phyloP scores from a whole-genome alignment of 1,140 invertebrate species.

The Colletes gigas region DNA sequence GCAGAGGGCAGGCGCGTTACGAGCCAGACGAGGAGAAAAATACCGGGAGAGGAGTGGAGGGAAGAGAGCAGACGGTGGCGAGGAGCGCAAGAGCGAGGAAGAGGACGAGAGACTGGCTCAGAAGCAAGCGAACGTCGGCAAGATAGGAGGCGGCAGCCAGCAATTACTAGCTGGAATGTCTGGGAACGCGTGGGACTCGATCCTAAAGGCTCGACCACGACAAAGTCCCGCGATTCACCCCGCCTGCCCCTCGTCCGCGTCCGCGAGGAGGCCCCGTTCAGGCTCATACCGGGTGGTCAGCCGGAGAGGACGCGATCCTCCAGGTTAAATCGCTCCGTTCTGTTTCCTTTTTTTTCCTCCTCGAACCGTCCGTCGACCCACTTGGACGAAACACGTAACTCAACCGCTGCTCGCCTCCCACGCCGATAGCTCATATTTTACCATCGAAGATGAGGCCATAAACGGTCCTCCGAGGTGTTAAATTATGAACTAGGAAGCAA shows the following conservation, averaged over 20 bases:
- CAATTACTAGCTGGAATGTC: conserved; percentile 79
- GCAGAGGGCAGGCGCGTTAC: conserved; percentile 67
- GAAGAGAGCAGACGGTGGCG: not conserved
- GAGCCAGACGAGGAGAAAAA: conserved; percentile 40
- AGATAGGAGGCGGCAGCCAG: conserved; percentile 76
- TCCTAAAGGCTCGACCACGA: conserved; percentile 71
- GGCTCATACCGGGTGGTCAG: conserved; percentile 50
- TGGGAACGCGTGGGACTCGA: conserved; percentile 78
- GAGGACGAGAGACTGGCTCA: conserved; percentile 55
- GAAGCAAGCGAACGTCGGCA: conserved; percentile 68
- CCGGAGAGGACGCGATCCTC: conserved; percentile 16
- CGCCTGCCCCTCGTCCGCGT: conserved; percentile 22
- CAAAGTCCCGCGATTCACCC: conserved; percentile 56
- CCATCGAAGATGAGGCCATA: too few species aligned
- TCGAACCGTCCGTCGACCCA: too few species aligned
- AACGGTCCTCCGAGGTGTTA: too few species aligned
- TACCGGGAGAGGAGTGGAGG: conserved; percentile 19
- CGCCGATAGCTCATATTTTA: too few species aligned
- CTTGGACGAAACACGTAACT: too few species aligned
- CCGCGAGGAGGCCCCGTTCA: conserved; percentile 30
- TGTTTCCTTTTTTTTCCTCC: too few species aligned
- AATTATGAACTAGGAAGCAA: too few species aligned
- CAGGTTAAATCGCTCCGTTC: too few species aligned
- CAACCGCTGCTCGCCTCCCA: too few species aligned
- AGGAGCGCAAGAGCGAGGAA: conserved; percentile 10